These are phyloP conservation scores for Lasioglossum figueresi DNA, from an alignment of 2,888 invertebrate genomes.

Conservation along the genomic window DNA sequence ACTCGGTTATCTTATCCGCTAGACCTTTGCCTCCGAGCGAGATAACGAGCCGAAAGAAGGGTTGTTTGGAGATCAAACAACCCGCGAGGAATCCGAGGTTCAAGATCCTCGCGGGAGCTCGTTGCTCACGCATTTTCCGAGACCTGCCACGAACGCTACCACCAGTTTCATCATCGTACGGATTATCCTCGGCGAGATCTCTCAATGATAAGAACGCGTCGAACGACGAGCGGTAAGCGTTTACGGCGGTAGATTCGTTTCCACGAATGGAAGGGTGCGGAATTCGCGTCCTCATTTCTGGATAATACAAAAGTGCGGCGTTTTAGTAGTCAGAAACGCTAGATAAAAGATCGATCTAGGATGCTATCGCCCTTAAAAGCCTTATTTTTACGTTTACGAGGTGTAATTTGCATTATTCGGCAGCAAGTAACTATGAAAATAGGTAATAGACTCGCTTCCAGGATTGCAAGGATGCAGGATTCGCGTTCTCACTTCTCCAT, in stretches of 20 bases:
- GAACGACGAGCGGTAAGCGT: not conserved
- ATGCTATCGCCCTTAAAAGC: too few species aligned
- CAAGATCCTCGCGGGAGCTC: not conserved
- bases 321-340: too few species aligned
- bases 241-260: not conserved
- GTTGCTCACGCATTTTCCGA: not conserved
- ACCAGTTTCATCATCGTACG: not conserved
- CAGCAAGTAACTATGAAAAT: too few species aligned
- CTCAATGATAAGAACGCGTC: not conserved
- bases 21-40: constrained; percentile 41
- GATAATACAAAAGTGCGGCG: too few species aligned
- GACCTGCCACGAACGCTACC: not conserved
- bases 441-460: too few species aligned
- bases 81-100: not conserved
- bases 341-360: too few species aligned
- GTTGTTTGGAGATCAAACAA: not conserved
- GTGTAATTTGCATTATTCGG: too few species aligned
- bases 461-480: too few species aligned
- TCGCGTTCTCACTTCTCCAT: too few species aligned
- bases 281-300: too few species aligned
- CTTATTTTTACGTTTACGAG: too few species aligned
- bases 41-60: constrained; percentile 32
- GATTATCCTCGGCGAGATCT: not conserved
- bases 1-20: constrained; percentile 75
- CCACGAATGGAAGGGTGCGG: too few species aligned